phyloP scores from a whole-genome alignment of 2,888 invertebrate genomes.

The Apamea monoglypha region DNA sequence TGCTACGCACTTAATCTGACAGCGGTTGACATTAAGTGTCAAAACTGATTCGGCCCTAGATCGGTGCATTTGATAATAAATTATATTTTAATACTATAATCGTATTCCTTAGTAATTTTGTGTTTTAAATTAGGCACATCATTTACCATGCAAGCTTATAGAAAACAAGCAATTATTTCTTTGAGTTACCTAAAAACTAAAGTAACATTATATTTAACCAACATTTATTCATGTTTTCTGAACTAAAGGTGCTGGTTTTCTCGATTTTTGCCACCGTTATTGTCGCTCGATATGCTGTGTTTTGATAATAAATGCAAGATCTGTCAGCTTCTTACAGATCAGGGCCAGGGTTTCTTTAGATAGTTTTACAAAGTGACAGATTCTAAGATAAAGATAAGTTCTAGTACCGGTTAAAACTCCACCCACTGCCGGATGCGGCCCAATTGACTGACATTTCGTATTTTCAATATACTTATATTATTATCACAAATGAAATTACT shows the following conservation, averaged over 20 bases:
- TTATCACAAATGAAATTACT: neutral
- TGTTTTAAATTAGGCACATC: neutral
- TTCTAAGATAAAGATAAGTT: neutral
- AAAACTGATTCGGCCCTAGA: neutral
- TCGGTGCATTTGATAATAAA: neutral
- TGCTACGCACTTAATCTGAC: neutral
- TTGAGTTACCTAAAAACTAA: neutral
- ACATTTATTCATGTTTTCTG: neutral
- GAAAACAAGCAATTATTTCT: too few relatives aligned
- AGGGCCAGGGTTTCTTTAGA: neutral
- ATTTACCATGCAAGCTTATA: neutral
- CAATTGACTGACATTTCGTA: neutral
- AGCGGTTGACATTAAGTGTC: neutral
- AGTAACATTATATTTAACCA: neutral
- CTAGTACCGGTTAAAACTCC: neutral
- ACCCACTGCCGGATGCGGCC: neutral
- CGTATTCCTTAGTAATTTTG: neutral
- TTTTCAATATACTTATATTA: neutral
- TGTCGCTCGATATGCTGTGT: neutral
- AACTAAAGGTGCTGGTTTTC: neutral
- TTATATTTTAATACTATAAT: neutral
- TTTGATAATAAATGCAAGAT: neutral
- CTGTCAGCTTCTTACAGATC: neutral
- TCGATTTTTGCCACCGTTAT: neutral
- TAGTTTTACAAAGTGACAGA: conserved; percentile 8